These are phyloP conservation scores for Channallabes apus DNA, from an alignment of 2,797 vertebrate species.

Conservation along the genomic window DNA sequence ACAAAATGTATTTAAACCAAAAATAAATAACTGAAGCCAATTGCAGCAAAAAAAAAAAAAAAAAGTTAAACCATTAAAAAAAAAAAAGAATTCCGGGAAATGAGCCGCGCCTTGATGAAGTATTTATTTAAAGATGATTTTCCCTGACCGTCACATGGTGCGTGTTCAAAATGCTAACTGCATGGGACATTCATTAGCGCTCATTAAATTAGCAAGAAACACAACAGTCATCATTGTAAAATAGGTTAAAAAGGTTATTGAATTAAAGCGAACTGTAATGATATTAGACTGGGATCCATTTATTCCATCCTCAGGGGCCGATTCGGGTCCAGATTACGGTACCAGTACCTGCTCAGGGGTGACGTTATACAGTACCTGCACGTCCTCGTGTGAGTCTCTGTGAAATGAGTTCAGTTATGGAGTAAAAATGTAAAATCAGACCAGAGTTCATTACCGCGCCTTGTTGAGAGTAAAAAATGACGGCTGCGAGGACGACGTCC, in stretches of 20 bases:
- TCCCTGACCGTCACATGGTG: not conserved
- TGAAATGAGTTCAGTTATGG: not conserved
- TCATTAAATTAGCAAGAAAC: not conserved
- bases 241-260: not conserved
- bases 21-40: not conserved
- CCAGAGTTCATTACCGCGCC: not conserved
- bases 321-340: not conserved
- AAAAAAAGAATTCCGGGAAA: not conserved
- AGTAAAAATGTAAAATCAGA: not conserved
- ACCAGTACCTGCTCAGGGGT: too few species aligned
- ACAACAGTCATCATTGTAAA: not conserved
- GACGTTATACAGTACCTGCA: too few species aligned
- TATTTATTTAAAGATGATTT: not conserved
- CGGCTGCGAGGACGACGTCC: too few species aligned
- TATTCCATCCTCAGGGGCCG: not conserved
- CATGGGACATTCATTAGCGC: not conserved
- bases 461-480: not conserved
- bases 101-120: not conserved
- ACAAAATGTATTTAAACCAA: too few species aligned
- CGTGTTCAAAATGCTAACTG: not conserved
- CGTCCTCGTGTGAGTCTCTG: not conserved
- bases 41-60: not conserved
- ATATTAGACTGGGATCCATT: not conserved
- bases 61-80: not conserved
- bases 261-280: not conserved